These are phyloP conservation scores for Tanypteryx hageni DNA, from an alignment of 2,888 invertebrate genomes.

Conservation along the genomic window DNA sequence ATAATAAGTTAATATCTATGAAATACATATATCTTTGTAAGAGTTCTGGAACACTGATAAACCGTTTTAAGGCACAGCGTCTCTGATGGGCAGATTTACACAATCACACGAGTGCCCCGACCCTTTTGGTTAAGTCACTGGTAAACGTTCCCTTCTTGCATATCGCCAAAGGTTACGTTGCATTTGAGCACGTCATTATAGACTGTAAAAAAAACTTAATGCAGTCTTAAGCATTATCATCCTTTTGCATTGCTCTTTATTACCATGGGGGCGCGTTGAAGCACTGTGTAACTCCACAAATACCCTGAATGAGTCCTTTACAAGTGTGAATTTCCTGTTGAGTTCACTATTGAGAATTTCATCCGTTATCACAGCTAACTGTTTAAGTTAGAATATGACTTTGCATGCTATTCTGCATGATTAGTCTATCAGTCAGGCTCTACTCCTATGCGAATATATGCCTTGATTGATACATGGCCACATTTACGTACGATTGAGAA, in stretches of 20 bases:
- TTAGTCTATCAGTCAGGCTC: background rate
- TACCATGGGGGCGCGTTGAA: background rate
- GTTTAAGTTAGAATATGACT: background rate
- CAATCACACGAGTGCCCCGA: background rate
- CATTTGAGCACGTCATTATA: no score
- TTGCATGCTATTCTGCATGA: background rate
- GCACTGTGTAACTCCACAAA: constrained; percentile 21
- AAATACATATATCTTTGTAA: constrained; percentile 5
- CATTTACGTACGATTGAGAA: background rate
- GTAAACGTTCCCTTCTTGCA: background rate
- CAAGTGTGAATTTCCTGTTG: constrained; percentile 5
- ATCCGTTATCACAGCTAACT: constrained; percentile 52
- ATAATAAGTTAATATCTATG: background rate
- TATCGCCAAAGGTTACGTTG: no score
- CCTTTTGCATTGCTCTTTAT: background rate
- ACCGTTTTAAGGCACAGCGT: background rate
- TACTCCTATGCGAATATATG: background rate
- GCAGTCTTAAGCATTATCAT: no score
- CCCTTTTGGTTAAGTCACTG: background rate
- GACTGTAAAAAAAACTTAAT: no score
- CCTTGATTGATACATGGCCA: background rate
- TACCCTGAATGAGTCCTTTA: constrained; percentile 41
- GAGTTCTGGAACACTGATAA: background rate
- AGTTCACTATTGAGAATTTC: constrained; percentile 1
- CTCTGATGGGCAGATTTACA: background rate